Conservation (phyloP, 2,888 invertebrate species). For the Scaptomyza reducta region DNA sequence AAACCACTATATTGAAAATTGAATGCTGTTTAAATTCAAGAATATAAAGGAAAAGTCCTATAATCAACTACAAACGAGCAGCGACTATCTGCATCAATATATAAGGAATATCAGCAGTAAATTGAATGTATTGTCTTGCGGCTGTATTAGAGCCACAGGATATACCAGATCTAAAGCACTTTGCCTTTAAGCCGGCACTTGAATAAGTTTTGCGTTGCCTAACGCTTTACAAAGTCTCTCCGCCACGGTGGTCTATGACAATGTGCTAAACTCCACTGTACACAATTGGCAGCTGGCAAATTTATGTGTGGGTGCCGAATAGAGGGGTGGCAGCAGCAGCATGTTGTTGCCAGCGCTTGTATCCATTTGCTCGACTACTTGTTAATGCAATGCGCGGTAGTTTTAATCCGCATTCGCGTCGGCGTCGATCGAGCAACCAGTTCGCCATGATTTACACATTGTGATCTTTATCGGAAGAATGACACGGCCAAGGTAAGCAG, state of each 20-base stretch:
- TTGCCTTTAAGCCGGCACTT: too few relatives aligned
- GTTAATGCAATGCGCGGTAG: slow-evolving; percentile 67
- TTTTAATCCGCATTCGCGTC: slow-evolving; percentile 11
- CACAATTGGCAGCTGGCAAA: slow-evolving; percentile 31
- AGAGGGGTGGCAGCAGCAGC: slow-evolving; percentile 16
- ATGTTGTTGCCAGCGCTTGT: slow-evolving; percentile 41
- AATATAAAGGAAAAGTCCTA: too few relatives aligned
- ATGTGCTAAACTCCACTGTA: slow-evolving; percentile 49
- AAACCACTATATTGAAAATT: too few relatives aligned
- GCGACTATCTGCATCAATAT: too few relatives aligned
- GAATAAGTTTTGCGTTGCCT: too few relatives aligned
- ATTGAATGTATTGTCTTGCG: too few relatives aligned
- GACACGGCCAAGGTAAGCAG: slow-evolving; percentile 52
- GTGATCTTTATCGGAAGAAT: slow-evolving; percentile 75
- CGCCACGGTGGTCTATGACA: slow-evolving; percentile 68
- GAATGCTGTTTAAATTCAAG: too few relatives aligned
- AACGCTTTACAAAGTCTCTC: neutral
- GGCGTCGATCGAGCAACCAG: slow-evolving; percentile 41
- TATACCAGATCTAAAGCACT: too few relatives aligned
- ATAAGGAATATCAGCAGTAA: too few relatives aligned
- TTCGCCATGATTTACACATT: slow-evolving; percentile 69
- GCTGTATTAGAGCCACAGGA: too few relatives aligned
- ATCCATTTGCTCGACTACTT: slow-evolving; percentile 76
- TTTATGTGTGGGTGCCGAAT: slow-evolving; percentile 49
- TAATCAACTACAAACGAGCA: too few relatives aligned